Percentiles rank a stretch among this genome's conserved stretches.
These are phyloP conservation scores for Mesaphorura yosii DNA, from an alignment of 1,140 invertebrate genomes.

Conservation along the genomic window DNA sequence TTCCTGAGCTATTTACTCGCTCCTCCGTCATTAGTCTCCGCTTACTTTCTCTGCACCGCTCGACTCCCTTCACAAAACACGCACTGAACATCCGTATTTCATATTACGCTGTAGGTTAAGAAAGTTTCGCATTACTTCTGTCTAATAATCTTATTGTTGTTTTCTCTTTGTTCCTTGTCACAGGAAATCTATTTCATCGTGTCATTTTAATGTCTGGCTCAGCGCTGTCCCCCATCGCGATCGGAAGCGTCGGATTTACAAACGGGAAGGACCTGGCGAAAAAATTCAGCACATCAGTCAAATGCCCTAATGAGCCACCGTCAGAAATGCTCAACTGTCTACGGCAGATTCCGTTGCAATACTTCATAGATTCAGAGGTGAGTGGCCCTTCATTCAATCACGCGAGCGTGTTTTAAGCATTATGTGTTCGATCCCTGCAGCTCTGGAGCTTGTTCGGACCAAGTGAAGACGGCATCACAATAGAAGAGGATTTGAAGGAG, in stretches of 20 bases:
- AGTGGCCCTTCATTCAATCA: slow-evolving; percentile 4
- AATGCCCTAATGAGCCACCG: slow-evolving; percentile 28
- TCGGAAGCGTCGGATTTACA: slow-evolving; percentile 40
- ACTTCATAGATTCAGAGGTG: slow-evolving; percentile 30
- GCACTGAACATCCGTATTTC: too few relatives aligned
- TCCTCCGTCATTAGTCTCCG: too few relatives aligned
- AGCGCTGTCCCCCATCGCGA: slow-evolving; percentile 81
- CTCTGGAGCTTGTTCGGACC: slow-evolving; percentile 51
- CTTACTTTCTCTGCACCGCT: too few relatives aligned
- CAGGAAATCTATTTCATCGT: slow-evolving; percentile 81
- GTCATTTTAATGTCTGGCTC: slow-evolving; percentile 91
- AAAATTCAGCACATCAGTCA: slow-evolving; percentile 23
- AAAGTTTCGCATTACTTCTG: too few relatives aligned
- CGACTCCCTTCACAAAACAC: too few relatives aligned
- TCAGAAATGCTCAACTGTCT: slow-evolving; percentile 30
- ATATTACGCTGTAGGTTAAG: too few relatives aligned
- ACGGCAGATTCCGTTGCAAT: slow-evolving; percentile 28
- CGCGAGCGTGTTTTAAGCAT: not conserved
- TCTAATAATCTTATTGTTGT: too few relatives aligned
- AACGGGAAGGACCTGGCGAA: slow-evolving; percentile 30
- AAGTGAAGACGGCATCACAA: slow-evolving; percentile 74
- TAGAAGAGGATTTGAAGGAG: slow-evolving; percentile 36
- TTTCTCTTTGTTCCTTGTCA: slow-evolving; percentile 21
- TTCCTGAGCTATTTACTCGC: too few relatives aligned
- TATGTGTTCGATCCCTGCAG: slow-evolving; percentile 11